These are phyloP conservation scores for Stenodema calcarata DNA, from an alignment of 2,888 invertebrate genomes.

Conservation along the genomic window DNA sequence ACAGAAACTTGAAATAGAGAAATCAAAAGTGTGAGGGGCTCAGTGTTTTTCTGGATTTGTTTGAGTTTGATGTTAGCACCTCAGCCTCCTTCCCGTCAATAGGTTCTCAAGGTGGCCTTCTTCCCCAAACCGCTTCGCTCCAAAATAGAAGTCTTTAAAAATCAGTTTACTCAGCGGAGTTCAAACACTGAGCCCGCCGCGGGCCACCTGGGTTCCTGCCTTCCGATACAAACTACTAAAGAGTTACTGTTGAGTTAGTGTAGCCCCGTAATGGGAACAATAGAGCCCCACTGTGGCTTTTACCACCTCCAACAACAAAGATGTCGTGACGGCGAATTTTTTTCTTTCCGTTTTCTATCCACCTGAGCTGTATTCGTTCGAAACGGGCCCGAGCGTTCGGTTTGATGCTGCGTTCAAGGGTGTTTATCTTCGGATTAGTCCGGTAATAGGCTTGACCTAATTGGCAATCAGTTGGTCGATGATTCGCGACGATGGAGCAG, in stretches of 20 bases:
- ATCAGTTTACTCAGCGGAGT: constrained; percentile 20
- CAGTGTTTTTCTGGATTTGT: background rate
- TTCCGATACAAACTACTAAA: background rate
- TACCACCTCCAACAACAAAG: background rate
- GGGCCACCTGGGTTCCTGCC: constrained; percentile 1
- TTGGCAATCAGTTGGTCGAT: too few relatives aligned
- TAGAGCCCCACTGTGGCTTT: background rate
- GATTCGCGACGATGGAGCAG: too few relatives aligned
- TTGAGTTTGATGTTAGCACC: constrained; percentile 19
- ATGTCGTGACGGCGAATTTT: background rate
- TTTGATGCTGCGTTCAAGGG: too few relatives aligned
- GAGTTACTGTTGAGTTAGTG: background rate
- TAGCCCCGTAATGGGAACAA: background rate
- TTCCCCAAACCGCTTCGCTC: background rate
- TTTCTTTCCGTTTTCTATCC: background rate
- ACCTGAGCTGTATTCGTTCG: background rate
- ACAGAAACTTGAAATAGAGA: background rate
- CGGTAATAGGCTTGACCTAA: too few relatives aligned
- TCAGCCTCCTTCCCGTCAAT: constrained; percentile 3
- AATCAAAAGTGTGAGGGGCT: background rate
- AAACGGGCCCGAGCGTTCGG: too few relatives aligned
- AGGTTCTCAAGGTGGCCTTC: constrained; percentile 9
- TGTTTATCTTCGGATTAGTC: too few relatives aligned
- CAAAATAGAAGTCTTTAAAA: constrained; percentile 25
- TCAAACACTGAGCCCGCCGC: background rate